phyloP scores from a whole-genome alignment of 2,113 vertebrate species.

The Chloropsis hardwickii region DNA sequence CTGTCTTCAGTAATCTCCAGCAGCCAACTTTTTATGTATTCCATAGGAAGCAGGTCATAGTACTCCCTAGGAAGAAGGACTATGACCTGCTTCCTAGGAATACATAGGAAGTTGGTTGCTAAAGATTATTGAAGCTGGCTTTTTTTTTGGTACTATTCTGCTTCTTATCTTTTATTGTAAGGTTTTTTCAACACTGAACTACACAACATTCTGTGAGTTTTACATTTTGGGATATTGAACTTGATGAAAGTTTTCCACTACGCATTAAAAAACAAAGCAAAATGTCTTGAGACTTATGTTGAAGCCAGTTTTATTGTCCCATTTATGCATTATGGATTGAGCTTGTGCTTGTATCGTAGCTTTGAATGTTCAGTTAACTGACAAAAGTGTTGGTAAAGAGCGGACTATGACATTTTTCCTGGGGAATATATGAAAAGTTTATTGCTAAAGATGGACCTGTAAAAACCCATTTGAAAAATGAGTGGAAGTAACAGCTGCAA shows the following conservation, averaged over 20 bases:
- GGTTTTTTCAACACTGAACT: neutral
- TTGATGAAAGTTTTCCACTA: neutral
- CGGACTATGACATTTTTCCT: neutral
- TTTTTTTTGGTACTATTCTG: neutral
- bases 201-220: neutral
- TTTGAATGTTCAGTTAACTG: neutral
- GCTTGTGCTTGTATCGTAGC: rapidly evolving
- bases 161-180: neutral
- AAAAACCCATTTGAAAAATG: neutral
- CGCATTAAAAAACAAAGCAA: neutral
- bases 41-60: neutral
- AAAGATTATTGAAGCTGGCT: neutral
- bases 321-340: neutral
- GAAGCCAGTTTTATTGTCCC: neutral
- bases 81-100: neutral
- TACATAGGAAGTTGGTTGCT: neutral
- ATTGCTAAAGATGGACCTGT: neutral
- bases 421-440: neutral
- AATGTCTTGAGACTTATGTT: rapidly evolving
- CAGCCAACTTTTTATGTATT: neutral
- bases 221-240: neutral
- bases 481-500: neutral
- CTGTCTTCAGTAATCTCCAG: neutral
- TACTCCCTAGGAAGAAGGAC: neutral
- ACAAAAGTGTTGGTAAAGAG: neutral